Conservation (phyloP, 1,140 invertebrate genomes). For the Agraylea sexmaculata region DNA sequence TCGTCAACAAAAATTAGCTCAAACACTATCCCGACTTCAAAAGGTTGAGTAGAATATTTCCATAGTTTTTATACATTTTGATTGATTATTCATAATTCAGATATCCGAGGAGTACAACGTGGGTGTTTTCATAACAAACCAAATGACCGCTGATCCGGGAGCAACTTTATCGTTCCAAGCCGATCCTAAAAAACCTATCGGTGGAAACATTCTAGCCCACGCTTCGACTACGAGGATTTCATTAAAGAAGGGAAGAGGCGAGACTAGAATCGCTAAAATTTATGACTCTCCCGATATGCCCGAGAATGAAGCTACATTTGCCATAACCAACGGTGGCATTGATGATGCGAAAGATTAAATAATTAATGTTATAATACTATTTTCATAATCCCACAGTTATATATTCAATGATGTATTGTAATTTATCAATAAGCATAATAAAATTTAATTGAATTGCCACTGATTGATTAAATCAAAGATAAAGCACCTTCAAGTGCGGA, state of each 20-base stretch:
- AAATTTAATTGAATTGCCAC: too few species aligned
- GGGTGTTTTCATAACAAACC: conserved; percentile 71
- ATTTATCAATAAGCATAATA: too few species aligned
- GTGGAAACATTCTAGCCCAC: conserved; percentile 70
- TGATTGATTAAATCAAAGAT: too few species aligned
- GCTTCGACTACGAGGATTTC: conserved; percentile 64
- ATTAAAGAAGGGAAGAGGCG: conserved; percentile 58
- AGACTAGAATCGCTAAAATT: conserved; percentile 65
- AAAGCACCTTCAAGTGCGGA: too few species aligned
- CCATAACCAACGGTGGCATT: conserved; percentile 63
- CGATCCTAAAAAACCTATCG: conserved; percentile 70
- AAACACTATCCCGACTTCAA: conserved; percentile 60
- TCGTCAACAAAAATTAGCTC: conserved; percentile 65
- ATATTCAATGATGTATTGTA: too few species aligned
- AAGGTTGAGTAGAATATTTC: too few species aligned
- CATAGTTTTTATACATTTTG: too few species aligned
- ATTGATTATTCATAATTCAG: too few species aligned
- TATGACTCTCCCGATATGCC: conserved; percentile 71
- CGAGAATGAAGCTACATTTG: conserved; percentile 65
- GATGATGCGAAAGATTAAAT: conserved; percentile 40
- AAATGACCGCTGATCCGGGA: conserved; percentile 72
- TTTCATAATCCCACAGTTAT: too few species aligned
- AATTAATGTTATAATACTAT: too few species aligned
- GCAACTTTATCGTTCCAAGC: conserved; percentile 57
- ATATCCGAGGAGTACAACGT: conserved; percentile 77